Percentiles rank a stretch among this genome's conserved stretches.
phyloP scores from a whole-genome alignment of 2,113 vertebrate species.

The Hydrochoerus hydrochaeris region DNA sequence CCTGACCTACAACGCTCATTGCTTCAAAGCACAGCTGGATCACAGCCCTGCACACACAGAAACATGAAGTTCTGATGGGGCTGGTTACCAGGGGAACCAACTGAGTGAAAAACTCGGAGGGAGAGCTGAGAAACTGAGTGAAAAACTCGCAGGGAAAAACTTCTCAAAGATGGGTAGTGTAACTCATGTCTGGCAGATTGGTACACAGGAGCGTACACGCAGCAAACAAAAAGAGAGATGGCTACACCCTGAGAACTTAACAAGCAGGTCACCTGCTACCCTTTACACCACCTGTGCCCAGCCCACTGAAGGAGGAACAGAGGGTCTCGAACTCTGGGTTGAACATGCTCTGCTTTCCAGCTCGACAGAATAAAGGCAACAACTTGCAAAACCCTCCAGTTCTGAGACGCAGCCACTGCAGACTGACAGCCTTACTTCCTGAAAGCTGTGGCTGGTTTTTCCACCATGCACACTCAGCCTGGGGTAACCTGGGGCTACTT shows the following conservation, averaged over 20 bases:
- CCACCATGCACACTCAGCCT: fast-evolving
- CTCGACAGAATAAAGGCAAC: neutral
- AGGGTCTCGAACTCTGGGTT: neutral
- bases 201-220: neutral
- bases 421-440: neutral
- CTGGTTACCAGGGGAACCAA: no score
- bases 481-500: neutral
- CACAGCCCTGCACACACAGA: neutral
- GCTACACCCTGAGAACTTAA: neutral
- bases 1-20: no score
- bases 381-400: neutral
- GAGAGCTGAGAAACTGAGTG: neutral
- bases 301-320: neutral
- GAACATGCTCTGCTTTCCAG: neutral
- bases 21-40: neutral
- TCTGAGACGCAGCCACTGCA: neutral
- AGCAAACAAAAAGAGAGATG: neutral
- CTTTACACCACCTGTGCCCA: neutral
- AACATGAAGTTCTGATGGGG: no score
- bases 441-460: neutral
- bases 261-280: neutral
- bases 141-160: neutral
- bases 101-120: no score
- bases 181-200: neutral
- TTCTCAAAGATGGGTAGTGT: neutral